Conservation (phyloP, 2,888 invertebrate genomes). For the Callimorpha dominula region DNA sequence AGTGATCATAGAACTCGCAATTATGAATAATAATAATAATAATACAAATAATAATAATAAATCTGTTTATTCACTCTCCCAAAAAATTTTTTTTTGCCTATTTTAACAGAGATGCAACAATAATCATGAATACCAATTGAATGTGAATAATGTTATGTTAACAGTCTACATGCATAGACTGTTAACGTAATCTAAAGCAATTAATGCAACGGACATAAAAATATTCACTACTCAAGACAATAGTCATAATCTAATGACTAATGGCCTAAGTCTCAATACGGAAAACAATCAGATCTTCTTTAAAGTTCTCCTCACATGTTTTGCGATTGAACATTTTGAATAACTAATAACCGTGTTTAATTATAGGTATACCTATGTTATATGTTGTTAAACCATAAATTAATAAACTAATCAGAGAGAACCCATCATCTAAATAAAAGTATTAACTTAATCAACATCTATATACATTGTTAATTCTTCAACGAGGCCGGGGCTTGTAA, state of each 20-base stretch:
- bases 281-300: not conserved
- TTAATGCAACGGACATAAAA: not conserved
- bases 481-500: slow-evolving; percentile 58
- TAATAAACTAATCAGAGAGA: slow-evolving; percentile 11
- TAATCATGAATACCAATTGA: too few relatives aligned
- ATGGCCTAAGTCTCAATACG: not conserved
- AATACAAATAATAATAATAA: too few relatives aligned
- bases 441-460: slow-evolving; percentile 32
- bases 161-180: not conserved
- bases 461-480: slow-evolving; percentile 42
- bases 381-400: slow-evolving; percentile 2
- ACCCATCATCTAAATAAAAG: slow-evolving; percentile 25
- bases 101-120: too few relatives aligned
- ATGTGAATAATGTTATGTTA: not conserved
- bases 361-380: too few relatives aligned
- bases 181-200: not conserved
- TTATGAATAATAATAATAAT: too few relatives aligned
- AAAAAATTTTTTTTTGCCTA: too few relatives aligned
- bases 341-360: not conserved
- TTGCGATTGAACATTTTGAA: not conserved
- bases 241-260: not conserved
- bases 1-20: too few relatives aligned
- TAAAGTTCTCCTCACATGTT: not conserved
- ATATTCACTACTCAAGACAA: not conserved
- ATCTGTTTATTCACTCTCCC: too few relatives aligned